Base-by-base conservation (phyloP, 2,113 vertebrate species). In the Perca flavescens region DNA sequence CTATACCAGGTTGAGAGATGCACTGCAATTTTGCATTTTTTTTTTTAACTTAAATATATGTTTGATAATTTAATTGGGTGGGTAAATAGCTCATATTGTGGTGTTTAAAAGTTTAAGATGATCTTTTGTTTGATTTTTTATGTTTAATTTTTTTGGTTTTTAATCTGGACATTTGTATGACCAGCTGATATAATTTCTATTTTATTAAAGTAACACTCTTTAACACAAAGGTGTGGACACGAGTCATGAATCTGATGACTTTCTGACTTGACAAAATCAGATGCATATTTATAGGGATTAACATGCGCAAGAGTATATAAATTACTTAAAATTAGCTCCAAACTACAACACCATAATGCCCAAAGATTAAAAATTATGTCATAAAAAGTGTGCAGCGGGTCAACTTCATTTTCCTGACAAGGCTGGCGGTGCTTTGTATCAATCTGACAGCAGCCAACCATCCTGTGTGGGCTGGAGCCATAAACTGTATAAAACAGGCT, bases 171-270 rank as follows among this genome's bases (percentile, higher is more conserved):
- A 79, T 86, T 73, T 89, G 19, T 79, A 11, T 86, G 53, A 79
- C 54, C 63, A 83, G 53, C 71, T 78, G 46, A 77, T 84, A 69
- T 80, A 0, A 83, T 89, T 83, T 82, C 57, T 92, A 87, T 91
- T 91, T 92, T 93, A 94, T 91, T 93, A 90, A 93, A 94, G 64
- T 85, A 84, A 86, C 5, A 74, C 16, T 77, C 62, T 81, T 80
- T 74, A 1, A 87, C 75, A 72, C 0, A n/a, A 21, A 2, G 16
- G 8, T 25, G 31, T 74, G n/a, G 36, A 11, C 5, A 56, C 0
- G 7, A 36, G 21, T 72, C 54, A 47, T 71, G 8, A 65, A 52
- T 52, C 6, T 57, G 43, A 56, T 19, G 0, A 22, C n/a, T 47
- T 60, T 56, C 28, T 17, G 1, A 63, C 9, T 22, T 53, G n/a